Base-by-base conservation (phyloP, 30 jellyfish, hydroid and myxozoan genomes). In the Euphysa ruthae region DNA sequence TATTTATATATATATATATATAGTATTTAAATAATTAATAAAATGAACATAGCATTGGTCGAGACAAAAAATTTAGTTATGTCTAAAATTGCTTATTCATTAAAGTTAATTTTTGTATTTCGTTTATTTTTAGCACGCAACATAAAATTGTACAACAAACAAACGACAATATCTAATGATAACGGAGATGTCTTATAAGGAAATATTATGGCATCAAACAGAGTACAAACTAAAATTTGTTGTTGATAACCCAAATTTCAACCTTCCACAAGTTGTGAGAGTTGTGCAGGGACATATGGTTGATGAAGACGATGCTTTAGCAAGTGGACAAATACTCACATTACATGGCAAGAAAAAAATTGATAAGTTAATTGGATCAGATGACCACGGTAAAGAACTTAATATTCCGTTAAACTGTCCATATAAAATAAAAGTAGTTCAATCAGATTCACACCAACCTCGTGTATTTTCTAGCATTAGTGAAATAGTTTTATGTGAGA, bases 301-400 rank as follows among this genome's bases (percentile, higher is more conserved):
- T 27, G 74, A 87, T 4, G 96, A 86, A 54, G 96, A 86, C 20
- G 96, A 86, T 63, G 62, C 94, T 35, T 50, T 86, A 4, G 96
- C 96, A 43, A 86, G 94, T 55, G 96, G 96, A 10, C 93, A 87
- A 13, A 77, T 86, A 6, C 44, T 86, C 43, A 86, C 94, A 13
- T 22, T 86, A 22, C 94, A 86, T 52, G 96, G 96, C 4, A 77
- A 74, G 22, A 84, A 73, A 43, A 60, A 35, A 13, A 49, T 80
- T 10, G 93, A 78, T 22, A 75, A 65, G 23, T 27, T 86, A 28
- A 26, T 73, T 6, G 94, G 93, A 8, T 34, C 31, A 7, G 61
- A 79, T 32, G 82, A 73, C 15, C 35, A 21, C 7, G 79, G 80
- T 1, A 43, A 27, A 19, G 93, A 78, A 0, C 43, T 79, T 1